Conservation (phyloP, 2,797 vertebrate genomes). For the Zalophus californianus region DNA sequence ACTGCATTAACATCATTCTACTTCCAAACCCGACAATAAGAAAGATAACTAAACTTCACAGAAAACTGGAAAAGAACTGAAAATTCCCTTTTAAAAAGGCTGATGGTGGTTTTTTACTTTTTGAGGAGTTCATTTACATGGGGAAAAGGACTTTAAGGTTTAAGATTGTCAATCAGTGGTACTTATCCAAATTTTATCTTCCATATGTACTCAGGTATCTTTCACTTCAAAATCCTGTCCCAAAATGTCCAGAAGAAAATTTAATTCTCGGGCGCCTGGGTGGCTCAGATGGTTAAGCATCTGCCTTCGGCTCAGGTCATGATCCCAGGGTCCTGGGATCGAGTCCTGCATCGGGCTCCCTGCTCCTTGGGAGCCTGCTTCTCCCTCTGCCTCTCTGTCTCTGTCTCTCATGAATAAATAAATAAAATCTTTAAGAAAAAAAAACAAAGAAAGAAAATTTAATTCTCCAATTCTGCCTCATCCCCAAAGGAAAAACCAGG, state of each 20-base stretch:
- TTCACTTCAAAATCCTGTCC: constrained; percentile 28
- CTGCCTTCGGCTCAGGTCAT: too few species aligned
- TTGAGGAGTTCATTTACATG: background rate
- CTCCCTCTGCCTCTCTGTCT: too few species aligned
- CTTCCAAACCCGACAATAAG: background rate
- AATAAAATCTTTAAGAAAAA: too few species aligned
- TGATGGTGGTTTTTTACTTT: background rate
- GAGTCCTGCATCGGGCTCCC: too few species aligned
- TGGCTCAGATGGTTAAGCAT: too few species aligned
- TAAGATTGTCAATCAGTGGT: background rate
- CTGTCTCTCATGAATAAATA: too few species aligned
- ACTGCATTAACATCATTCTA: background rate
- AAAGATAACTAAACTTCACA: background rate
- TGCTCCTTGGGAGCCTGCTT: too few species aligned
- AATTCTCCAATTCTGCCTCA: background rate
- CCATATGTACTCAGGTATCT: background rate
- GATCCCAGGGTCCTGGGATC: too few species aligned
- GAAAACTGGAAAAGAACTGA: background rate
- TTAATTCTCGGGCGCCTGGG: background rate
- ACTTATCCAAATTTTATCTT: background rate
- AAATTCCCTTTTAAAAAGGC: background rate
- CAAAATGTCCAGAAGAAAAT: constrained; percentile 23
- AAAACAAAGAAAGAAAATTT: background rate
- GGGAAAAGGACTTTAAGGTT: background rate
- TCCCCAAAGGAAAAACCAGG: background rate